Evolutionary conservation across 2,113 vertebrate genomes (phyloP), one percentile per base, ranked within the genome.

Genomic region (Gallinago paraguaiae): DNA sequence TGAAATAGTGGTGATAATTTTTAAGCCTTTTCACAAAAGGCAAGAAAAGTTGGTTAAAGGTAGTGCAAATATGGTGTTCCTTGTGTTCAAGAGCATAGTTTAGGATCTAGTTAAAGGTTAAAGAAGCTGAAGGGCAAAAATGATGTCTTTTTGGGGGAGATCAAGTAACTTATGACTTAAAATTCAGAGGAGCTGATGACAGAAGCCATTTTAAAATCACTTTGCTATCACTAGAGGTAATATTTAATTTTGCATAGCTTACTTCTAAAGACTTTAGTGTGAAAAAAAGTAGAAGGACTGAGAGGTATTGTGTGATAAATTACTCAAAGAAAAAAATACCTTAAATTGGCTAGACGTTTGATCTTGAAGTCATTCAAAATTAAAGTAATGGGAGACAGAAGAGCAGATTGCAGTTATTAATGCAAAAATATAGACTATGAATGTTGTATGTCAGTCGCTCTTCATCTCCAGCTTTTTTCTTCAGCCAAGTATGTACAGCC

Each of bases 121-220:
- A 75, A 82, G 83, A 72, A 91, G 54, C n/a, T 94, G 78, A 41
- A 97, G 56, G 68, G 74, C 46, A 71, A 91, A 93, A 90, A 59
- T 92, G 22, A 60, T 71, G 63, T 9, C 27, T 6, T 57, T 91
- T 64, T 87, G 16, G 39, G 59, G 82, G 70, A 92, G 90, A 64
- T 96, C 69, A 61, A 86, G 51, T 97, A 96, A 96, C 89, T 97
- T 95, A n/a, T 15, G 33, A 53, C 88, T 97, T 97, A 91, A 96
- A 95, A 95, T 97, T 95, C 85, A 94, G 81, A 96, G 95, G 96
- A 88, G 94, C 87, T 96, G 56, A 67, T 92, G 81, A 80, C 53
- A 96, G 97, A 95, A 96, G 95, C 97, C 97, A 97, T 98, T 98
- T 98, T 97, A 94, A 97, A 88, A 91, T 96, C 53, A 91, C 70